Percentiles rank a stretch among this genome's conserved stretches.
Evolutionary conservation across 2,797 vertebrate species (phyloP).

Genomic region (Podarcis siculus): DNA sequence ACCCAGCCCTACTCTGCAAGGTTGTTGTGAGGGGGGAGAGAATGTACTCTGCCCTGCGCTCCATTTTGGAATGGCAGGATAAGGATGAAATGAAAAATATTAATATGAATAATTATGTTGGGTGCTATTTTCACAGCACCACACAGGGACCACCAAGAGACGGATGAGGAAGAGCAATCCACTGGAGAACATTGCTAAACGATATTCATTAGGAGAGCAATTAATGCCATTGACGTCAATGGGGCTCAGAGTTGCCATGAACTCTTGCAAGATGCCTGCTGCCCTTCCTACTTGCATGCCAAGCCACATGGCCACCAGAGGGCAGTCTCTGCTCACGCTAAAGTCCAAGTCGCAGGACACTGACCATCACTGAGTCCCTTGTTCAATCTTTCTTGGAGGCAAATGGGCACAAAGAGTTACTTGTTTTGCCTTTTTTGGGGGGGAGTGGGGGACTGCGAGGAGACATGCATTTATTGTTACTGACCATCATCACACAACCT

Average conservation of each 20-base stretch:
- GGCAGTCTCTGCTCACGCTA: fast-evolving
- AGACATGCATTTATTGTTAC: not conserved
- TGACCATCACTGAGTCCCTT: no score
- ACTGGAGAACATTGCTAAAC: not conserved
- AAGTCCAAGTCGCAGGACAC: no score
- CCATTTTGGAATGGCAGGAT: not conserved
- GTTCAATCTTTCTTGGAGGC: not conserved
- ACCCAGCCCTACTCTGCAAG: not conserved
- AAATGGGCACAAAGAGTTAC: not conserved
- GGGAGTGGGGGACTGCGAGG: no score
- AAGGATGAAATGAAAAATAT: no score
- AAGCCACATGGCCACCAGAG: not conserved
- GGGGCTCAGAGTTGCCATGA: not conserved
- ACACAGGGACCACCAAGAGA: no score
- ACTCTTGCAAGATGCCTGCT: fast-evolving
- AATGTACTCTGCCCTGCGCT: not conserved
- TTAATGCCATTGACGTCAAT: not conserved
- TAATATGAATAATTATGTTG: no score
- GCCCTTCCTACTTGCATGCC: fast-evolving
- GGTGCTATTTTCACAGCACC: no score
- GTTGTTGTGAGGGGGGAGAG: not conserved
- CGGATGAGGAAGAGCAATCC: no score
- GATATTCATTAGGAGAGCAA: not conserved
- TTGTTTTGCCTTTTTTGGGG: no score
- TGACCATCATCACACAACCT: not conserved